Percentiles rank a stretch among this genome's conserved stretches.
Evolutionary conservation across 1,140 invertebrate species (phyloP).

Genomic region (Drosophila virilis): DNA sequence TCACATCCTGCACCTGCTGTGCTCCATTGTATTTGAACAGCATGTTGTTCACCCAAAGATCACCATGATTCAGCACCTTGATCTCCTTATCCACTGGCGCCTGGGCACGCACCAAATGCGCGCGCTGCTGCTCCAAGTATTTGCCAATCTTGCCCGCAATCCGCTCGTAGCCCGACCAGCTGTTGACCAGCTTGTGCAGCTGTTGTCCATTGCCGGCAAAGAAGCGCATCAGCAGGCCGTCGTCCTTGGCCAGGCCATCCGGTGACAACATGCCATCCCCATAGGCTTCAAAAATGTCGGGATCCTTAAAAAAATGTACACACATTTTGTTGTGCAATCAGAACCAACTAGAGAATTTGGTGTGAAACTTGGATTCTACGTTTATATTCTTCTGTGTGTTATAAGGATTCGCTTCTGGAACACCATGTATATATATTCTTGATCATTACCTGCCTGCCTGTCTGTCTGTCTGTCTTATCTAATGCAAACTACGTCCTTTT

Average conservation of each 20-base stretch:
- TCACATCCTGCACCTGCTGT: conserved; percentile 42
- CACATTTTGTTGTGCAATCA: no score
- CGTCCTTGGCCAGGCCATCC: conserved; percentile 45
- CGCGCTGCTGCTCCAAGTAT: conserved; percentile 55
- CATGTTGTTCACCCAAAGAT: conserved; percentile 89
- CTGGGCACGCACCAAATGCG: conserved; percentile 56
- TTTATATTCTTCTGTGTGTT: no score
- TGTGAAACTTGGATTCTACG: no score
- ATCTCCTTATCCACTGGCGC: conserved; percentile 44
- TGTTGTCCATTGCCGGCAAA: conserved; percentile 72
- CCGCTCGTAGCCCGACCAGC: conserved; percentile 83
- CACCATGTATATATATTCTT: no score
- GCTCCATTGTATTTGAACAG: conserved; percentile 86
- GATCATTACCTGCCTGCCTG: no score
- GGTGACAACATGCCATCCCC: conserved; percentile 66
- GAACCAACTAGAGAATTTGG: no score
- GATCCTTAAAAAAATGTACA: conserved; percentile 35
- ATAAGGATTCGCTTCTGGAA: no score
- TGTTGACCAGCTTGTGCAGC: conserved; percentile 69
- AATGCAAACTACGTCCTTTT: no score
- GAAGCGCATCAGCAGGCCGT: conserved; percentile 57
- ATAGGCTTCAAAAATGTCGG: conserved; percentile 54
- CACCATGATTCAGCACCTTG: conserved; percentile 88
- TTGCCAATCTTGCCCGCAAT: conserved; percentile 75
- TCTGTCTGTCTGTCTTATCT: no score